Percentiles rank a stretch among this genome's conserved stretches.
These are phyloP conservation scores for Rattus rattus DNA, from an alignment of 2,113 vertebrate genomes.

Conservation along the genomic window DNA sequence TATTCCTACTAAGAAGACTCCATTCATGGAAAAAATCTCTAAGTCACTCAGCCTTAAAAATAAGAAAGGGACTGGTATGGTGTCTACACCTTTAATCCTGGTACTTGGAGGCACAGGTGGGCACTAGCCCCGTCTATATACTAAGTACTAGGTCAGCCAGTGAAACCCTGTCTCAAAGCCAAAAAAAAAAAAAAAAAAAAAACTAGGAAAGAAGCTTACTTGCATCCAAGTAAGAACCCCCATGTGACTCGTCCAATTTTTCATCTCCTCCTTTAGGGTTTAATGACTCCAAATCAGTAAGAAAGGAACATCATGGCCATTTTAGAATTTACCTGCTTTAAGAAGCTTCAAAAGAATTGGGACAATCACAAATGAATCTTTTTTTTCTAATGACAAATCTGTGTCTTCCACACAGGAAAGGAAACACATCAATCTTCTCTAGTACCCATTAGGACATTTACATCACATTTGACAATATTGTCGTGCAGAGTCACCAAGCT, in stretches of 20 bases:
- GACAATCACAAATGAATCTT: constrained; percentile 1
- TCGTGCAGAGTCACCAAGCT: constrained; percentile 27
- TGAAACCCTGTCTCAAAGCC: background rate
- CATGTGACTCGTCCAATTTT: background rate
- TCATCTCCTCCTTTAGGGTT: background rate
- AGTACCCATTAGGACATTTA: background rate
- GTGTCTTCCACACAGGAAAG: background rate
- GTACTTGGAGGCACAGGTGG: background rate
- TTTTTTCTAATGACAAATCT: background rate
- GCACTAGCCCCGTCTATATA: background rate
- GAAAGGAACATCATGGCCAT: background rate
- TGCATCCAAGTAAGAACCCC: background rate
- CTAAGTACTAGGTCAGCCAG: background rate
- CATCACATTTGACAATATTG: background rate
- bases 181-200: too few relatives aligned
- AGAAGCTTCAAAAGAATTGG: background rate
- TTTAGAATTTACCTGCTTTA: background rate
- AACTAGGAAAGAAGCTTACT: background rate
- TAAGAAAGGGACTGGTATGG: background rate
- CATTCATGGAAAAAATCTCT: constrained; percentile 7
- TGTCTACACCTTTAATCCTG: background rate
- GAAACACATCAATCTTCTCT: background rate
- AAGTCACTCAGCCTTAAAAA: background rate
- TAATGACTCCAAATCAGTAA: constrained; percentile 32
- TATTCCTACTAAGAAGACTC: constrained; percentile 26